Conservation (phyloP, 1,140 invertebrate genomes). For the Drosophila truncata region DNA sequence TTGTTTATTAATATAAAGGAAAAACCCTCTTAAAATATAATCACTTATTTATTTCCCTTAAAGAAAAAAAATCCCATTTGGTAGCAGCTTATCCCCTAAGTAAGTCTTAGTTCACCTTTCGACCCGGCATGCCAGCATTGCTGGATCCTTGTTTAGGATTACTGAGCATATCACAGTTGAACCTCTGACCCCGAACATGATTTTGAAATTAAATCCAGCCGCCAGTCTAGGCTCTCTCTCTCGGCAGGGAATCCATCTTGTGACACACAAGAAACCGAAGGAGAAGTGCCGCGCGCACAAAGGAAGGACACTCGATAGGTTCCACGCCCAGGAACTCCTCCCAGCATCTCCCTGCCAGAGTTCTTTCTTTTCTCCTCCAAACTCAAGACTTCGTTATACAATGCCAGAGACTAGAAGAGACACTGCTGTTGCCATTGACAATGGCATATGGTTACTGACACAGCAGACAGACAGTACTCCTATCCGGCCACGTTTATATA, state of each 20-base stretch:
- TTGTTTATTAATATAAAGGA: background rate
- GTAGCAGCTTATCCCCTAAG: background rate
- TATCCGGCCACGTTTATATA: constrained; percentile 14
- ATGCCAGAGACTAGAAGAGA: constrained; percentile 25
- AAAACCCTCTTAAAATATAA: background rate
- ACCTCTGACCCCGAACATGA: constrained; percentile 35
- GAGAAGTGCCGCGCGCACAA: constrained; percentile 15
- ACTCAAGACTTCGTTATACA: constrained; percentile 15
- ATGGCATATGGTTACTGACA: constrained; percentile 42
- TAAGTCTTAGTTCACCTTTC: constrained; percentile 16
- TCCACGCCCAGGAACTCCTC: no score
- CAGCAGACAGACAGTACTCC: background rate
- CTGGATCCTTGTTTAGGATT: constrained; percentile 26
- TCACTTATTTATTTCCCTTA: background rate
- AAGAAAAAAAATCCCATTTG: background rate
- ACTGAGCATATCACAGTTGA: constrained; percentile 31
- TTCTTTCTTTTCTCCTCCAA: background rate
- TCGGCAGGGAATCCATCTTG: constrained; percentile 32
- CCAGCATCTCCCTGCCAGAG: background rate
- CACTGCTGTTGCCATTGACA: constrained; percentile 48
- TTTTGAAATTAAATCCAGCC: constrained; percentile 40
- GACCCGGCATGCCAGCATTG: constrained; percentile 9
- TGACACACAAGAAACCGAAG: constrained; percentile 22
- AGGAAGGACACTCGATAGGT: constrained; percentile 46
- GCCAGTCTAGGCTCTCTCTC: constrained; percentile 6